A percentile compares a stretch with the other conserved stretches of the same genome.
These are phyloP conservation scores for Tipula vernalis DNA, from an alignment of 2,888 invertebrate species.

Conservation along the genomic window DNA sequence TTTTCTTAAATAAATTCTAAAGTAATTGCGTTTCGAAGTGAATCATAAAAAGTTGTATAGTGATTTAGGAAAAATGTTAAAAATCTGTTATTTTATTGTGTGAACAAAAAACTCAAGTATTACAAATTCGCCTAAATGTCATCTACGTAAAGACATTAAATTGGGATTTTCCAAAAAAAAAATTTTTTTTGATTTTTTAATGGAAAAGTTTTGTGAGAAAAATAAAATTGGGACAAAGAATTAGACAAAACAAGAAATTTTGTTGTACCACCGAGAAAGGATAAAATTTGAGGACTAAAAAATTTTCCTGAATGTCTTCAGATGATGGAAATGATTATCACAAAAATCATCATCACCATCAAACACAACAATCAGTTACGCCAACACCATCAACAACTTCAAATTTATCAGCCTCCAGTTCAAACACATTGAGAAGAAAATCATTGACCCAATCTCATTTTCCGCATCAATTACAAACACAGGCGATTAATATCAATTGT, in stretches of 20 bases:
- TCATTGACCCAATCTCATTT: constrained; percentile 4
- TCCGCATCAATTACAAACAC: neutral
- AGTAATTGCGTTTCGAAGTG: neutral
- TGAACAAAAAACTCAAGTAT: neutral
- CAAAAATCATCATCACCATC: constrained; percentile 17
- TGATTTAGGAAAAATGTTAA: neutral
- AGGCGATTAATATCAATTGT: neutral
- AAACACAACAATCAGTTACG: constrained; percentile 10
- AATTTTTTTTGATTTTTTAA: neutral
- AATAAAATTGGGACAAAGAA: neutral
- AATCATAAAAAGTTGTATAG: neutral
- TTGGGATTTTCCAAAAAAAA: neutral
- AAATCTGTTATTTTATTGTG: neutral
- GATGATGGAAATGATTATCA: constrained; percentile 21
- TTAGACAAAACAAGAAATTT: neutral
- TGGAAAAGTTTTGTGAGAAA: neutral
- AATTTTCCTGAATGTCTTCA: constrained; percentile 19
- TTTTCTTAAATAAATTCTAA: neutral
- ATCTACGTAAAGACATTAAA: neutral
- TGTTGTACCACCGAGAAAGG: neutral
- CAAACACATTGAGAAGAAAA: neutral
- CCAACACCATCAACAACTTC: neutral
- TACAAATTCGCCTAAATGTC: constrained; percentile 7
- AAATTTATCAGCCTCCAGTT: constrained; percentile 5
- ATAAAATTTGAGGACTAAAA: neutral